These are phyloP conservation scores for Momotus momota DNA, from an alignment of 2,797 vertebrate genomes.

Conservation along the genomic window DNA sequence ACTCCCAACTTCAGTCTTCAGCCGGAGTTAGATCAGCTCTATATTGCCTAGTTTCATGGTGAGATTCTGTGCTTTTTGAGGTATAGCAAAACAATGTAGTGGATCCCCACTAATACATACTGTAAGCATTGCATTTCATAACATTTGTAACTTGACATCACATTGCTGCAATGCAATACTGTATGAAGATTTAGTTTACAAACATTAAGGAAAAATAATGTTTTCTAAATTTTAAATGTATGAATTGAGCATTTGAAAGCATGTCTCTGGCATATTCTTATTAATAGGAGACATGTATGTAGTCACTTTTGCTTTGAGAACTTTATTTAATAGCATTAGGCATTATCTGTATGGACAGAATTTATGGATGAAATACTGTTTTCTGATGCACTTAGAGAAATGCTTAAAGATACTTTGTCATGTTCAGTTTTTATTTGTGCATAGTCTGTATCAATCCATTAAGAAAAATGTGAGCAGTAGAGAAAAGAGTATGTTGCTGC, in stretches of 20 bases:
- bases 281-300: neutral
- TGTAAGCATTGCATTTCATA: constrained; percentile 19
- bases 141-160: neutral
- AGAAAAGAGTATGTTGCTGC: neutral
- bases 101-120: neutral
- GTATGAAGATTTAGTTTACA: neutral
- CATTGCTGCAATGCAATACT: constrained; percentile 29
- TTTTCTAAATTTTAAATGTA: neutral
- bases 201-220: neutral
- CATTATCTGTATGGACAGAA: neutral
- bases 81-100: neutral
- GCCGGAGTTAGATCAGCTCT: neutral
- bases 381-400: neutral
- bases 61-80: neutral
- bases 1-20: neutral
- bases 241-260: neutral
- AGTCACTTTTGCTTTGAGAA: neutral
- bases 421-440: neutral
- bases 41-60: neutral
- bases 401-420: neutral
- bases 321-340: constrained; percentile 23
- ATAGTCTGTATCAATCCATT: neutral
- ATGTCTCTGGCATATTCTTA: neutral
- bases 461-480: neutral
- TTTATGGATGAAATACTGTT: neutral